phyloP scores from a whole-genome alignment of 2,113 vertebrate species.

The Scortum barcoo region DNA sequence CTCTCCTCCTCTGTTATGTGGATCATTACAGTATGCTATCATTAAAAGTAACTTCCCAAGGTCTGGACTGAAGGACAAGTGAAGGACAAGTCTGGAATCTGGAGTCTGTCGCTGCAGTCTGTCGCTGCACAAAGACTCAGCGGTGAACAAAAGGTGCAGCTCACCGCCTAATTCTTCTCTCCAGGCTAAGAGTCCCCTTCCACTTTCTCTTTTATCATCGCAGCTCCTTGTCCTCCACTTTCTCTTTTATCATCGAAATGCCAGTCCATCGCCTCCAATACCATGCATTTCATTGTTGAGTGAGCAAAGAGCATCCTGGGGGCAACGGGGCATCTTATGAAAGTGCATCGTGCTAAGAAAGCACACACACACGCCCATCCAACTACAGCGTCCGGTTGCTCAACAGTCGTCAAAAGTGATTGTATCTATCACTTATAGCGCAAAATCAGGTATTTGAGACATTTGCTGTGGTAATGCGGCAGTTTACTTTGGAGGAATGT shows the following conservation, averaged over 20 bases:
- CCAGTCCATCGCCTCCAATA: conserved; percentile 48
- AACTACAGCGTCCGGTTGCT: neutral
- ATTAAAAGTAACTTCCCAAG: conserved; percentile 51
- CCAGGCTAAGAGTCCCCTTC: conserved; percentile 40
- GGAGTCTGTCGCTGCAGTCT: conserved; percentile 24
- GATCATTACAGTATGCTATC: conserved; percentile 33
- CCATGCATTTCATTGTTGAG: conserved; percentile 70
- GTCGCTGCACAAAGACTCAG: conserved; percentile 34
- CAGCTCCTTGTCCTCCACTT: conserved; percentile 37
- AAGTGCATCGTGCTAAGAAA: conserved; percentile 66
- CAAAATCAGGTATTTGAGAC: too few species aligned
- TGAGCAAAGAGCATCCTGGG: conserved; percentile 78
- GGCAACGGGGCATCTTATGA: conserved; percentile 64
- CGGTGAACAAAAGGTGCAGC: conserved; percentile 70
- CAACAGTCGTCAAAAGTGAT: neutral
- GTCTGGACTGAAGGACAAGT: conserved; percentile 53
- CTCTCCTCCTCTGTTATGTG: conserved; percentile 25
- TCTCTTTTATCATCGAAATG: conserved; percentile 62
- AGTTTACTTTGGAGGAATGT: neutral
- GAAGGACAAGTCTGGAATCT: conserved; percentile 52
- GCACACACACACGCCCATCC: conserved; percentile 26
- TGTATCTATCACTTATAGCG: neutral
- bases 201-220: conserved; percentile 57
- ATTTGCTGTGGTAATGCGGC: neutral
- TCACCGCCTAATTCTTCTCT: conserved; percentile 60